Base-by-base conservation (phyloP, 2,888 invertebrate genomes). In the Plutella xylostella region DNA sequence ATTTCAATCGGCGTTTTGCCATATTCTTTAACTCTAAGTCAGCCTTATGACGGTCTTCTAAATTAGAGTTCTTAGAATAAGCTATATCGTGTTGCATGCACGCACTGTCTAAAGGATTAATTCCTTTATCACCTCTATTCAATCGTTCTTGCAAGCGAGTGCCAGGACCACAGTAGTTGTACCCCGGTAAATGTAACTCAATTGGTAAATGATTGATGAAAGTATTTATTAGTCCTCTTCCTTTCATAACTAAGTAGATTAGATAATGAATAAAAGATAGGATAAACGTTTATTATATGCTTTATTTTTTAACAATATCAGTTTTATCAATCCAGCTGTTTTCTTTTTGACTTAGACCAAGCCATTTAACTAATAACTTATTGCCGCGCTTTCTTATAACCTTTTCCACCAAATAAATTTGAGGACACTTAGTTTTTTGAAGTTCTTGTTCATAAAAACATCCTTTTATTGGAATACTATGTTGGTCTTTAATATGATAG, bases 321-420 rank as follows among this genome's bases (percentile, higher is more conserved):
- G 31, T 46, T 47, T 45, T n/a, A 40, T 40, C 35, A 51, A 54
- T 52, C 52, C 54, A 54, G 31, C 48, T 49, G 35, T 52, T 54
- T 51, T 54, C 50, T 2, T n/a, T 45, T 12, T n/a, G n/a, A n/a
- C n/a, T n/a, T n/a, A 50, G 25, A 5, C 50, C 50, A 31, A 50
- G 39, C 47, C 47, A 50, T 37, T 49, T 49, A n/a, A 49, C 49
- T 37, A 42, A 42, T 3, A 43, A 2, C 33, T 42, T 48, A 25
- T 45, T 46, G 14, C 37, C 37, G 2, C 9, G 21, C 18, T 19
- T 43, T 34, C 33, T 46, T 14, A 45, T 9, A 15, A 45, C 25
- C 49, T 60, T 63, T 52, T 63, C 60, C 15, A 66, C 49, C 35
- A 65, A 46, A 52, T 63, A 66, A 21, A 63, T 45, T 37, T 66